Conservation (phyloP, 1,140 invertebrate genomes). For the Bathynomus jamesi region DNA sequence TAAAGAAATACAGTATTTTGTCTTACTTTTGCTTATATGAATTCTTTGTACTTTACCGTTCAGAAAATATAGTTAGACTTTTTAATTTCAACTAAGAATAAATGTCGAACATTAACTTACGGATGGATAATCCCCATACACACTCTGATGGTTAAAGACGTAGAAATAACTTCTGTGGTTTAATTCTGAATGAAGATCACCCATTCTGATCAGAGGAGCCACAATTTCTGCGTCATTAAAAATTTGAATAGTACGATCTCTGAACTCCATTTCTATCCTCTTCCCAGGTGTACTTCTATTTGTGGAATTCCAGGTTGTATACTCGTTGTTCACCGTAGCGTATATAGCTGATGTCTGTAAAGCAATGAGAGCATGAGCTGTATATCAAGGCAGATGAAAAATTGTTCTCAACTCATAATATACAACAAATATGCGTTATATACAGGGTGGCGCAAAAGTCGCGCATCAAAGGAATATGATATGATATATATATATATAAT, state of each 20-base stretch:
- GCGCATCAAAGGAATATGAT: no score
- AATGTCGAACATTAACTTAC: no score
- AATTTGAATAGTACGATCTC: conserved; percentile 84
- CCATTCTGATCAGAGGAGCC: conserved; percentile 81
- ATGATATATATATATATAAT: background rate
- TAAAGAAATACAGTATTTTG: no score
- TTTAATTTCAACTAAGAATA: no score
- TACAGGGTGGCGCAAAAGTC: no score
- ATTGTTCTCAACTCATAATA: no score
- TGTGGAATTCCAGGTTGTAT: conserved; percentile 11
- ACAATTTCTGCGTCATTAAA: conserved; percentile 88
- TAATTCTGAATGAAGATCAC: conserved; percentile 70
- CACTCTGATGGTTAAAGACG: conserved; percentile 91
- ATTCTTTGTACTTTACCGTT: no score
- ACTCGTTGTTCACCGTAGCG: conserved; percentile 18
- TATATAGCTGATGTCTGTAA: conserved; percentile 19
- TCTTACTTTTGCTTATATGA: no score
- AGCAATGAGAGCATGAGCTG: no score
- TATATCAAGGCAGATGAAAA: no score
- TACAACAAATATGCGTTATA: no score
- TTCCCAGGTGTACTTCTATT: conserved; percentile 58
- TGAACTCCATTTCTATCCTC: background rate
- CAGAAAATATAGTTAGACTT: no score
- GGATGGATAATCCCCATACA: conserved; percentile 80
- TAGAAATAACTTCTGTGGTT: conserved; percentile 66